Percentiles rank a stretch among this genome's conserved stretches.
phyloP scores from a whole-genome alignment of 2,113 vertebrate species.

The Gopherus flavomarginatus region DNA sequence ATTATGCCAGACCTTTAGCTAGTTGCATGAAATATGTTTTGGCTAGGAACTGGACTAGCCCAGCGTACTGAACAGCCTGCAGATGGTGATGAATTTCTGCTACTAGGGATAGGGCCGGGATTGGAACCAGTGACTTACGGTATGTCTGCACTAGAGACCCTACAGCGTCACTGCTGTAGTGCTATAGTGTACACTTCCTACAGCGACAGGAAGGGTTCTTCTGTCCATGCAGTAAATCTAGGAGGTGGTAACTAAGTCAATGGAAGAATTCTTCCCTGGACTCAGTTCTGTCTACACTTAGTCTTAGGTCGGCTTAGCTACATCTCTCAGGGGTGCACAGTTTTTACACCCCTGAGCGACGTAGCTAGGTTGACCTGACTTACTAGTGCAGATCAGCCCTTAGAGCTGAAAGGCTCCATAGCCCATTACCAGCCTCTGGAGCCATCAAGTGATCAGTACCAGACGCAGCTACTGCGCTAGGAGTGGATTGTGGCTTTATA shows the following conservation, averaged over 20 bases:
- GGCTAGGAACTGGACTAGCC: background rate
- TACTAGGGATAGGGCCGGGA: background rate
- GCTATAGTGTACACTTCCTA: too few species aligned
- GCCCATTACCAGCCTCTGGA: background rate
- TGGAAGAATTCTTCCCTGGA: background rate
- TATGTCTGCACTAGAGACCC: too few species aligned
- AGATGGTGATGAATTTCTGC: background rate
- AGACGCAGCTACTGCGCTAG: fast-evolving
- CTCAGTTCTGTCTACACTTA: background rate
- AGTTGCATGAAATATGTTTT: background rate
- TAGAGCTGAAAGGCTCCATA: background rate
- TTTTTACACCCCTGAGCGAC: too few species aligned
- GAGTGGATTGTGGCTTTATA: fast-evolving
- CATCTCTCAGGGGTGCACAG: background rate
- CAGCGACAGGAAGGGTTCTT: too few species aligned
- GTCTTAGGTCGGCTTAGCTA: background rate
- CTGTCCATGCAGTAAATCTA: background rate
- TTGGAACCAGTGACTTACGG: background rate
- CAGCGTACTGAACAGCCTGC: too few species aligned
- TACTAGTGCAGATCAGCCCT: too few species aligned
- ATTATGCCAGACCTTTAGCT: background rate
- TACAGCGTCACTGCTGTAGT: too few species aligned
- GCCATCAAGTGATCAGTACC: background rate
- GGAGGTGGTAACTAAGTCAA: background rate
- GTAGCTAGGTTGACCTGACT: too few species aligned